These are phyloP conservation scores for Heteropelma amictum DNA, from an alignment of 2,888 invertebrate species.

Conservation along the genomic window DNA sequence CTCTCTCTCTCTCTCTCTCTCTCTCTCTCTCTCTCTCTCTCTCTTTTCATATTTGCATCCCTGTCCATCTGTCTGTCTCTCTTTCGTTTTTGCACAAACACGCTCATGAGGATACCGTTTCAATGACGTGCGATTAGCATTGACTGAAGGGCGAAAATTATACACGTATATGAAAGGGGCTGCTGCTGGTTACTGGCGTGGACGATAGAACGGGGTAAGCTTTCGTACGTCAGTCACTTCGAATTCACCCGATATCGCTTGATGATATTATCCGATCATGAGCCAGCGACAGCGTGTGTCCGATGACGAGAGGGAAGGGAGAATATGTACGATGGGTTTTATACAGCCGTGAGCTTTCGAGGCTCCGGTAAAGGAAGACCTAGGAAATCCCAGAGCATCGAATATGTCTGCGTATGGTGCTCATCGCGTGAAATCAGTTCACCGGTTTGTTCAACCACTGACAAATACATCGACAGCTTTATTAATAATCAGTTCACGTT, in stretches of 20 bases:
- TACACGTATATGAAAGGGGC: too few species aligned
- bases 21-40: conserved; percentile 9
- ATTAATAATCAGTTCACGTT: conserved; percentile 20
- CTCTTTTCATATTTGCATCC: background rate
- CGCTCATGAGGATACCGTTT: conserved; percentile 44
- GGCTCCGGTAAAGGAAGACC: conserved; percentile 37
- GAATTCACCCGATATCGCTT: conserved; percentile 60
- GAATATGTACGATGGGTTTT: background rate
- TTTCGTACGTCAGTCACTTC: conserved; percentile 60
- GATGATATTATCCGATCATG: conserved; percentile 59
- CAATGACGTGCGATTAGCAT: conserved; percentile 58
- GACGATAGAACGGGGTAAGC: conserved; percentile 43
- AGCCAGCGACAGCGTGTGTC: conserved; percentile 44
- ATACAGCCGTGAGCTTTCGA: background rate
- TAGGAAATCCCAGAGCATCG: conserved; percentile 42
- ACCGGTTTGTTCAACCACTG: conserved; percentile 14
- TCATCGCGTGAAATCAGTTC: conserved; percentile 42
- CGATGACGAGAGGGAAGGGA: background rate
- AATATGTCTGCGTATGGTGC: too few species aligned
- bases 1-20: background rate
- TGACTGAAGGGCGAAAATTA: conserved; percentile 48
- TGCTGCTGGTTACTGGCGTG: background rate
- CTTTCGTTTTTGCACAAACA: conserved; percentile 27
- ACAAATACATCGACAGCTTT: conserved; percentile 29
- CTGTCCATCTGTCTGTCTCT: background rate